Conservation (phyloP, 2,888 invertebrate species). For the Sialis fuliginosa region DNA sequence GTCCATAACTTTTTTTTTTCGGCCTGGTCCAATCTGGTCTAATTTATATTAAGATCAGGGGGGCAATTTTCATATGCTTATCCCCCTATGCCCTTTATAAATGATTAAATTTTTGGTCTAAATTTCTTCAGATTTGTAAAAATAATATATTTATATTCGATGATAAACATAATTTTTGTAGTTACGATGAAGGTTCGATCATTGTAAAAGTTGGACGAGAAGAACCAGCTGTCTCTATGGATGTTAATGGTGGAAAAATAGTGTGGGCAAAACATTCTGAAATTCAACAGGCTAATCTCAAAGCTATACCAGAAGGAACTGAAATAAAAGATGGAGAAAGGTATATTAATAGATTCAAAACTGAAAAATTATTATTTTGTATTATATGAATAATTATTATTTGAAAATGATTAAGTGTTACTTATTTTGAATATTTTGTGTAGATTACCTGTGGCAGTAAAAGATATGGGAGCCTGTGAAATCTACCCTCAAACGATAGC, state of each 20-base stretch:
- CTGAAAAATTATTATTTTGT: not conserved
- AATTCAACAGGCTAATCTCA: constrained; percentile 90
- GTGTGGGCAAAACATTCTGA: constrained; percentile 98
- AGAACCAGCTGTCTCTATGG: constrained; percentile 99
- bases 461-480: constrained; percentile 99
- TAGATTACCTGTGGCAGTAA: constrained; percentile 72
- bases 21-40: too few relatives aligned
- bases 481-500: constrained; percentile 97
- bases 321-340: constrained; percentile 83
- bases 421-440: not conserved
- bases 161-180: constrained; percentile 14
- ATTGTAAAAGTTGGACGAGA: constrained; percentile 94
- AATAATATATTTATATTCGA: too few relatives aligned
- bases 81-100: too few relatives aligned
- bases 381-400: not conserved
- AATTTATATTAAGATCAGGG: too few relatives aligned
- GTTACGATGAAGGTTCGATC: constrained; percentile 92
- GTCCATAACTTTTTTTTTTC: too few relatives aligned
- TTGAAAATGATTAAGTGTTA: too few relatives aligned
- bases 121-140: too few relatives aligned
- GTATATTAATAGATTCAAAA: not conserved
- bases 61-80: not conserved
- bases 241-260: constrained; percentile 93
- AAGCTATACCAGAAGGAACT: constrained; percentile 60
- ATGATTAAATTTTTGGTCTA: too few relatives aligned